Evolutionary conservation across 2,888 invertebrate species (phyloP), one percentile per base, ranked within the genome.

Genomic region (Hirtodrosophila cameraria): DNA sequence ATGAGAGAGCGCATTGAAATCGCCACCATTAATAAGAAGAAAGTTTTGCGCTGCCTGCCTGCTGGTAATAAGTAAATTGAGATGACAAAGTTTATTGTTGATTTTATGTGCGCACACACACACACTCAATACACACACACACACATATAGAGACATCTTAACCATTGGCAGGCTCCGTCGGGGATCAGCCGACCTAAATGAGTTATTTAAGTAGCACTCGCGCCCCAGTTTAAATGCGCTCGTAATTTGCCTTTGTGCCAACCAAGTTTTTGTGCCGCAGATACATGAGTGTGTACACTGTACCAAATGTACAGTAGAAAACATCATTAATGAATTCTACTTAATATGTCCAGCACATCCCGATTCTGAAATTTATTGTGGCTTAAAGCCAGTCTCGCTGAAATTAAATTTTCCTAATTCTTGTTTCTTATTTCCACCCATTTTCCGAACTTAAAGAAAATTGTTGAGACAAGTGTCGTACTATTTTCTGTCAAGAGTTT

Each of bases 21-120:
- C 85, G 85, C 85, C 75, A 59, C 75, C 85, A 82, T 82, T 83
- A 86, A 86, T 86, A 83, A 84, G 87, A 83, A 84, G 87, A 77
- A 82, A 82, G 74, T 82, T 82, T 64, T 53, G 38, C 48, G 36
- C 57, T 38, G 57, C 52, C 52, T 46, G 78, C 72, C 76, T 68
- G 72, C 72, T 77, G 77, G 77, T 80, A 82, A 85, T 88, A 87
- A 85, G 85, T 78, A 88, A 85, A 85, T 82, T 85, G 78, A 80
- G 83, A 82, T 82, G 85, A 82, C 75, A 82, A 86, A 88, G 71
- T 86, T 86, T 87, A 87, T 85, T 85, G 85, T 85, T 85, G 83
- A 80, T 85, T 75, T 75, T 84, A 75, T 69, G 70, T 59, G 42
- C 31, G 25, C 63, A 16, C 55, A 52, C 63, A 59, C 54, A 48